Base-by-base conservation (phyloP, 2,113 vertebrate species). In the Ceratotherium simum region DNA sequence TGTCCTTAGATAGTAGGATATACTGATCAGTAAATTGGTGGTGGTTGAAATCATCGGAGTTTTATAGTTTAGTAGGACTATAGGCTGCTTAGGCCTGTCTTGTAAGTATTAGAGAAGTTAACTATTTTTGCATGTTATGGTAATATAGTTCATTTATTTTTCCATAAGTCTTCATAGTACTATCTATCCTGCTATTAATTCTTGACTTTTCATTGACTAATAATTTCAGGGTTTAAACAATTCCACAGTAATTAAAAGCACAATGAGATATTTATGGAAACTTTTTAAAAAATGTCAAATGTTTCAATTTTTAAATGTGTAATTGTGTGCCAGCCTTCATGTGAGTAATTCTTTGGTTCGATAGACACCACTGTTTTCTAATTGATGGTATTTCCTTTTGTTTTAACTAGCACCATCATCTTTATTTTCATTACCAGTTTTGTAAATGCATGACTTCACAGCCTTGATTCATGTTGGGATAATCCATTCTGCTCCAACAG, bases 241-340 rank as follows among this genome's bases (percentile, higher is more conserved):
- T 93, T 73, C 20, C 39, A 88, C n/a, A 39, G 21, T 94, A 94
- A 83, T 97, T 97, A 98, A 88, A 90, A 84, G 12, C 64, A 82
- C 33, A 96, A 6, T 97, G 94, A 95, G 21, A 5, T 67, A 83
- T 76, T 96, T 36, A 11, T 85, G 1, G 79, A 36, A 92, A 56
- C 31, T 95, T 95, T 95, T 69, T 60, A 70, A 33, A 79, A 65
- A 76, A 62, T 86, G n/a, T 95, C 94, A 96, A 65, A 60, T 90
- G 96, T 96, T 25, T n/a, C 89, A 80, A 90, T 25, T 96, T 96
- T 25, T n/a, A 89, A 80, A 90, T 25, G 7, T 13, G 1, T 85
- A 87, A 91, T 83, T 33, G 18, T 10, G 3, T 91, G 11, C 73
- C 33, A 92, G 17, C 36, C 13, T 76, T 94, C 95, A 39, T 87